Evolutionary conservation across 2,797 vertebrate species (phyloP).

Genomic region (Parauchenoglanis punctatus): DNA sequence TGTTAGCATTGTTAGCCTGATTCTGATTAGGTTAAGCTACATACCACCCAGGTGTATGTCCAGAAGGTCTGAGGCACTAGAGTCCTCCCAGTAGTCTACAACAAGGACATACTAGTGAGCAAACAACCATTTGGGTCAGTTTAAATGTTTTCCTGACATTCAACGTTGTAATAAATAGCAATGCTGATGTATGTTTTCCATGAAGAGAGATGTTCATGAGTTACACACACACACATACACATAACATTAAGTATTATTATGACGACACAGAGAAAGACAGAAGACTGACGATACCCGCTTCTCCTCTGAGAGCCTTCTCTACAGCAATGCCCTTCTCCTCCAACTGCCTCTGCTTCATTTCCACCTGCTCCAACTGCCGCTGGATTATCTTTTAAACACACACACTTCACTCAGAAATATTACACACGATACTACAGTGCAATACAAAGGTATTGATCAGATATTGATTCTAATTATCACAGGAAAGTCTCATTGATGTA

Average conservation of each 20-base stretch:
- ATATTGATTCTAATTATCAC: neutral
- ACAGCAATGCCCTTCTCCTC: slow-evolving; percentile 92
- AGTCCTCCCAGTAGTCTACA: slow-evolving; percentile 97
- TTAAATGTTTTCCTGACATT: neutral
- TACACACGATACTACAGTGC: neutral
- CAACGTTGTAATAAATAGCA: neutral
- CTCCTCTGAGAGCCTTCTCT: slow-evolving; percentile 91
- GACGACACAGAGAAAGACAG: neutral
- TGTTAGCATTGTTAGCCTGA: slow-evolving; percentile 27
- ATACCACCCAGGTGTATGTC: slow-evolving; percentile 94
- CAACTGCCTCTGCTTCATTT: slow-evolving; percentile 90
- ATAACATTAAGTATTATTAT: neutral
- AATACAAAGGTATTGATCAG: neutral
- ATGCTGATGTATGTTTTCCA: neutral
- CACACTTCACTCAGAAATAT: neutral
- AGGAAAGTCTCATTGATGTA: neutral
- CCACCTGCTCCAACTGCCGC: slow-evolving; percentile 91
- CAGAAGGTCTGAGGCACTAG: slow-evolving; percentile 83
- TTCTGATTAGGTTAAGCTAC: slow-evolving; percentile 61
- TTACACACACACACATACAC: neutral
- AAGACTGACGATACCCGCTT: slow-evolving; percentile 83
- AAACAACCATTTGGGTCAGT: slow-evolving; percentile 50
- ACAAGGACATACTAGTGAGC: slow-evolving; percentile 82
- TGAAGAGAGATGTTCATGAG: neutral
- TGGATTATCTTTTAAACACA: slow-evolving; percentile 85